Evolutionary conservation across 1,140 invertebrate species (phyloP).

Genomic region (Acromyrmex heyeri): DNA sequence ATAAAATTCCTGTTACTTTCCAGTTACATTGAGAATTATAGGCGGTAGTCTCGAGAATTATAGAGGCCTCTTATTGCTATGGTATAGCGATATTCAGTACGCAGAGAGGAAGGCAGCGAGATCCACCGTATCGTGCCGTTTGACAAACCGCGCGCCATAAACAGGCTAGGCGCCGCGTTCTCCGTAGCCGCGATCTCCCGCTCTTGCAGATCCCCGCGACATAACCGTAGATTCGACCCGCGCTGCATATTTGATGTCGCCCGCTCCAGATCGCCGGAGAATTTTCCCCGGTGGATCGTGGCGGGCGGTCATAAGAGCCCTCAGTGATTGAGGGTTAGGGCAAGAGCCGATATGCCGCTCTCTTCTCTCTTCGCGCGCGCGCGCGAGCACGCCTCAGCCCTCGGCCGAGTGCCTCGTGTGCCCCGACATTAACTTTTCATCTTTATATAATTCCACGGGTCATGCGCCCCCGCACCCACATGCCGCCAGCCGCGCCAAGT

Average conservation of each 20-base stretch:
- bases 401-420: not conserved
- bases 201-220: conserved; percentile 72
- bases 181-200: not conserved
- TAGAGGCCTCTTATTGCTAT: conserved; percentile 14
- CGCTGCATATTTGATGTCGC: conserved; percentile 86
- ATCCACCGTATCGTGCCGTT: conserved; percentile 73
- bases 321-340: conserved; percentile 86
- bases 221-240: conserved; percentile 86
- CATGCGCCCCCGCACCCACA: conserved; percentile 52
- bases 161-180: conserved; percentile 68
- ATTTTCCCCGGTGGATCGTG: conserved; percentile 85
- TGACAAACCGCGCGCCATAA: conserved; percentile 84
- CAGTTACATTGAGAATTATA: conserved; percentile 11
- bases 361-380: conserved; percentile 22
- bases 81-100: conserved; percentile 16
- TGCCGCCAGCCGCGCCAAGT: not conserved
- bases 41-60: conserved; percentile 22
- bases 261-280: conserved; percentile 84
- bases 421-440: conserved; percentile 85
- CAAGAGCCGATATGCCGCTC: conserved; percentile 76
- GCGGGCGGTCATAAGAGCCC: conserved; percentile 84
- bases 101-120: not conserved
- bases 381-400: conserved; percentile 29
- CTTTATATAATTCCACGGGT: conserved; percentile 85
- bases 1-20: conserved; percentile 6